Conservation (phyloP, 2,888 invertebrate genomes). For the Masnerella sp. region DNA sequence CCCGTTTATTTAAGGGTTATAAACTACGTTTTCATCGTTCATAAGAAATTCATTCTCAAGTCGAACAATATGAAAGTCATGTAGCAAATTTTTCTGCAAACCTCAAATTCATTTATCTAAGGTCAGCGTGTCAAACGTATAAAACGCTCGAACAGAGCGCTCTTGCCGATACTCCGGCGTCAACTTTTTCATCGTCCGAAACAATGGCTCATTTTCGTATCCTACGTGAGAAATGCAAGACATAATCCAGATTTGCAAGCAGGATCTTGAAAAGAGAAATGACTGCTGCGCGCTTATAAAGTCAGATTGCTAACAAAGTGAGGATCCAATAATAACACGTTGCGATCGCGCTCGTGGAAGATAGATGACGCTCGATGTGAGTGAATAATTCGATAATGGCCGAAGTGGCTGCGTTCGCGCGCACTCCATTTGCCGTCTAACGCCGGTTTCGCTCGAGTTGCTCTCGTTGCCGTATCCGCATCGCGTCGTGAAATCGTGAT, state of each 20-base stretch:
- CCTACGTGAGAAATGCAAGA: conserved; percentile 67
- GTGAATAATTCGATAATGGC: conserved; percentile 77
- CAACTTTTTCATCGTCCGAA: too few species aligned
- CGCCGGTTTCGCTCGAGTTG: conserved; percentile 63
- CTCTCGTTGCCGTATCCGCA: conserved; percentile 46
- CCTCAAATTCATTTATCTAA: too few species aligned
- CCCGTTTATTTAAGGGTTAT: too few species aligned
- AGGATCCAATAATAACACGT: conserved; percentile 77
- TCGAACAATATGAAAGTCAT: too few species aligned
- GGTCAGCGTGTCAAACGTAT: too few species aligned
- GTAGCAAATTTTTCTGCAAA: too few species aligned
- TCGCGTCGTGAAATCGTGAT: conserved; percentile 49
- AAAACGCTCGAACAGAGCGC: too few species aligned
- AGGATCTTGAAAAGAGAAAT: conserved; percentile 67
- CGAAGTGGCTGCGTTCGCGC: conserved; percentile 64
- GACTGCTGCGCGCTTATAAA: conserved; percentile 67
- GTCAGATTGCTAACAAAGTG: conserved; percentile 76
- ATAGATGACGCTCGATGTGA: conserved; percentile 74
- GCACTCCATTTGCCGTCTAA: conserved; percentile 64
- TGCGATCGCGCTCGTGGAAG: conserved; percentile 72
- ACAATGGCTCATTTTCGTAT: conserved; percentile 36
- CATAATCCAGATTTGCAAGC: conserved; percentile 72
- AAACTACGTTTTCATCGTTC: too few species aligned
- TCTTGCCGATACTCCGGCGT: too few species aligned
- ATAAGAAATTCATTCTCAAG: too few species aligned